These are phyloP conservation scores for Pantherophis alleghaniensis DNA, from an alignment of 2,797 vertebrate species.

Conservation along the genomic window DNA sequence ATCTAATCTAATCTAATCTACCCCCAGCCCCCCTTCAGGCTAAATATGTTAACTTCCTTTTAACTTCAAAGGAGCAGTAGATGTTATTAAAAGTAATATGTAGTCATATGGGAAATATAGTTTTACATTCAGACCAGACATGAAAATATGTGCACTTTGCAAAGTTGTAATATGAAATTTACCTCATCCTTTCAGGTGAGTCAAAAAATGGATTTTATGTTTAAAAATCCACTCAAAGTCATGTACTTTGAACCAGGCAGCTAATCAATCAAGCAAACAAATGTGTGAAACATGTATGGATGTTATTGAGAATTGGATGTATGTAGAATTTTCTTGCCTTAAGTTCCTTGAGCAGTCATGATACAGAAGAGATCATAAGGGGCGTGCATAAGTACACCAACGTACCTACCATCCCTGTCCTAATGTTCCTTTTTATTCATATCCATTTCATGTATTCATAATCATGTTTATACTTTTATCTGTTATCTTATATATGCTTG, in stretches of 20 bases:
- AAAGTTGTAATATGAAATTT: neutral
- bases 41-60: neutral
- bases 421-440: no score
- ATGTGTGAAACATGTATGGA: neutral
- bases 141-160: neutral
- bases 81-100: neutral
- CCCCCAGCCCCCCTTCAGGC: neutral
- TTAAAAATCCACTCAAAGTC: neutral
- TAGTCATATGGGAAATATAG: rapidly evolving
- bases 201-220: neutral
- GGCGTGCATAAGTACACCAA: no score
- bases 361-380: neutral
- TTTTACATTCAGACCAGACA: neutral
- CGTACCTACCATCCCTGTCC: no score
- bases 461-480: no score
- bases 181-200: neutral
- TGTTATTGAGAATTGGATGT: neutral
- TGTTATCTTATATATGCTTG: no score
- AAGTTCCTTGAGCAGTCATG: neutral
- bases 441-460: no score
- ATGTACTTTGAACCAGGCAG: neutral
- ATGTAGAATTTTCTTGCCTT: neutral
- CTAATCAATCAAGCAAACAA: neutral
- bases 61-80: neutral
- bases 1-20: constrained; percentile 14